These are phyloP conservation scores for Dendronephthya gigantea DNA, from an alignment of 64 coral and sea anemone species.

Conservation along the genomic window DNA sequence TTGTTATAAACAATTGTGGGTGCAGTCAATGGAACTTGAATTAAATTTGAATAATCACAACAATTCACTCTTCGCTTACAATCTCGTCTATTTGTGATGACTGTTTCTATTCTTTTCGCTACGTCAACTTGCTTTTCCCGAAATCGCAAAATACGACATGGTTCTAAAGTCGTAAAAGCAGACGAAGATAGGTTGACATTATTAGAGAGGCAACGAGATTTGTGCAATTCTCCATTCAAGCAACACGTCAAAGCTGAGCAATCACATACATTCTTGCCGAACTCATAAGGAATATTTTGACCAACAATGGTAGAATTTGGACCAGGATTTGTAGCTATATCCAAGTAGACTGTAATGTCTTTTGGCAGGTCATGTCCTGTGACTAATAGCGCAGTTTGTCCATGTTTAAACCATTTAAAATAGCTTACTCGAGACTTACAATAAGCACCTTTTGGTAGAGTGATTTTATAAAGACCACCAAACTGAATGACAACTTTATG, in stretches of 20 bases:
- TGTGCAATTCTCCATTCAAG: not conserved
- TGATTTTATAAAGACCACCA: too few relatives aligned
- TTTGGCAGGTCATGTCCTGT: too few relatives aligned
- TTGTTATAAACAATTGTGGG: conserved; percentile 40
- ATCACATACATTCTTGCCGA: too few relatives aligned
- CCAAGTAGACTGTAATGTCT: too few relatives aligned
- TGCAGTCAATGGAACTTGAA: conserved; percentile 32
- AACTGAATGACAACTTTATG: too few relatives aligned
- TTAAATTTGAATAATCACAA: conserved; percentile 31
- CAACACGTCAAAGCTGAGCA: not conserved
- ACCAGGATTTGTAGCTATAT: too few relatives aligned
- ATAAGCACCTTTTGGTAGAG: too few relatives aligned
- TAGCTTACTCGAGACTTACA: too few relatives aligned
- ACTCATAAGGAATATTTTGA: too few relatives aligned
- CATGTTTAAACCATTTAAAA: too few relatives aligned
- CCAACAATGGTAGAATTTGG: too few relatives aligned
- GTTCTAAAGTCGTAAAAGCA: not conserved
- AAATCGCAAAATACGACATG: not conserved
- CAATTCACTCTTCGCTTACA: not conserved
- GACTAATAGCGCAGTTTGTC: too few relatives aligned
- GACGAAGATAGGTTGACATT: not conserved
- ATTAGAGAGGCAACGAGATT: not conserved
- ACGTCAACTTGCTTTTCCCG: not conserved
- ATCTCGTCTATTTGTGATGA: not conserved
- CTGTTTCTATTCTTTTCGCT: not conserved